Percentiles rank a stretch among this genome's conserved stretches.
Conservation (phyloP, 2,113 vertebrate genomes). For the Hippocampus barbouri region DNA sequence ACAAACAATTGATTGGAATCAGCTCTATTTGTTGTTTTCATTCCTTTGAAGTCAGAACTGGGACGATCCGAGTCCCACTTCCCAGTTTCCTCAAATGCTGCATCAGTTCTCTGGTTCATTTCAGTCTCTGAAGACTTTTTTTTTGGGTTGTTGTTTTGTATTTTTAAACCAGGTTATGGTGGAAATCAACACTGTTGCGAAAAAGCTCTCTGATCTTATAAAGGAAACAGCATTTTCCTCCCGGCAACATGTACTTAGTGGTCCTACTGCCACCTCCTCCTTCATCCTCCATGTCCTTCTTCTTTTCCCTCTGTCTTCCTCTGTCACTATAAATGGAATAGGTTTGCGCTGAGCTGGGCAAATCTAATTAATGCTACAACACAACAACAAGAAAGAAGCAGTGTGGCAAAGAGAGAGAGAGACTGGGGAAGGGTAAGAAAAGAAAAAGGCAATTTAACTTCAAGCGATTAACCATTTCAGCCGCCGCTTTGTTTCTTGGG, state of each 20-base stretch:
- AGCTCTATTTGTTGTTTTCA: too few species aligned
- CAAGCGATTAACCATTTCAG: slow-evolving; percentile 51
- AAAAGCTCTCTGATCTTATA: slow-evolving; percentile 15
- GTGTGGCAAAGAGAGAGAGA: slow-evolving; percentile 35
- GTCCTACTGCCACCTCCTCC: slow-evolving; percentile 4
- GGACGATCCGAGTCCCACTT: too few species aligned
- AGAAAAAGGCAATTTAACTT: slow-evolving; percentile 44
- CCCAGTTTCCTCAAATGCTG: too few species aligned
- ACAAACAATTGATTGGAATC: too few species aligned
- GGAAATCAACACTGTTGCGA: slow-evolving; percentile 5
- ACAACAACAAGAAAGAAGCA: slow-evolving; percentile 56
- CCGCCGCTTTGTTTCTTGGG: slow-evolving; percentile 38
- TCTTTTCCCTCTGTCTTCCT: slow-evolving; percentile 25
- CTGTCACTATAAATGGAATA: slow-evolving; percentile 58
- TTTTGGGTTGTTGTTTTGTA: too few species aligned
- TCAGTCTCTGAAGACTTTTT: too few species aligned
- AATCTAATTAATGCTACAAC: slow-evolving; percentile 70
- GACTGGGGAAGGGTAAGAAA: background rate
- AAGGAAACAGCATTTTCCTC: slow-evolving; percentile 24
- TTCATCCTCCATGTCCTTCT: slow-evolving; percentile 11
- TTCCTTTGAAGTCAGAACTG: too few species aligned
- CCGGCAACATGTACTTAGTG: slow-evolving; percentile 23
- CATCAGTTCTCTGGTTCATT: too few species aligned
- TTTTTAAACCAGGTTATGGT: background rate
- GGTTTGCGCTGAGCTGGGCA: slow-evolving; percentile 47